These are phyloP conservation scores for Brachypteracias leptosomus DNA, from an alignment of 2,113 vertebrate genomes.

Conservation along the genomic window DNA sequence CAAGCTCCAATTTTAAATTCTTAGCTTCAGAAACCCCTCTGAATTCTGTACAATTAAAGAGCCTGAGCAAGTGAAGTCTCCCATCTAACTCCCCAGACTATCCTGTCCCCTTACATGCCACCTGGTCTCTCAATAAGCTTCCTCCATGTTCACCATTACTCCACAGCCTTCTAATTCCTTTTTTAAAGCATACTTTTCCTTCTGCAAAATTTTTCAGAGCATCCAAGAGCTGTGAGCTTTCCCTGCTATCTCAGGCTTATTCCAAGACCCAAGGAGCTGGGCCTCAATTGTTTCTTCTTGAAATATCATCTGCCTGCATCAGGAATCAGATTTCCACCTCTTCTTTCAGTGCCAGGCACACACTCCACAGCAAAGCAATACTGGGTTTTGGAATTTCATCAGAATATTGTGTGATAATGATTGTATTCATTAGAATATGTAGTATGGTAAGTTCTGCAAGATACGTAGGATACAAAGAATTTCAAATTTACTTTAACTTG, in stretches of 20 bases:
- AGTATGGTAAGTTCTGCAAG: fast-evolving
- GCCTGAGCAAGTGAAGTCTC: background rate
- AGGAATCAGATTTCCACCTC: background rate
- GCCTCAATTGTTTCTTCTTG: background rate
- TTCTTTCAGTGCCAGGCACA: background rate
- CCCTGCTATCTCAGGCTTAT: background rate
- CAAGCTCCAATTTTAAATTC: background rate
- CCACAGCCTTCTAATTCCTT: background rate
- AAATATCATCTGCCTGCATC: background rate
- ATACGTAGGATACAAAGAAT: background rate
- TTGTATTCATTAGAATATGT: too few species aligned
- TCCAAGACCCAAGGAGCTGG: background rate
- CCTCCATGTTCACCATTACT: background rate
- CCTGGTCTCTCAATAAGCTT: background rate
- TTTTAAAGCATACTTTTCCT: background rate
- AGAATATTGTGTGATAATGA: too few species aligned
- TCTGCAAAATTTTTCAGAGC: background rate
- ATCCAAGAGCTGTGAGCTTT: background rate
- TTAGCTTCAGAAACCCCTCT: background rate
- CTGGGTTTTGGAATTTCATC: background rate
- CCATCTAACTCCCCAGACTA: background rate
- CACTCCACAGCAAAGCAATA: background rate
- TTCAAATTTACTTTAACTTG: fast-evolving
- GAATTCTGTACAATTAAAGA: background rate
- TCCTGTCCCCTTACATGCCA: background rate